Percentiles rank a stretch among this genome's conserved stretches.
These are phyloP conservation scores for Cassiopea xamachana DNA, from an alignment of 30 jellyfish, hydroid and myxozoan genomes.

Conservation along the genomic window DNA sequence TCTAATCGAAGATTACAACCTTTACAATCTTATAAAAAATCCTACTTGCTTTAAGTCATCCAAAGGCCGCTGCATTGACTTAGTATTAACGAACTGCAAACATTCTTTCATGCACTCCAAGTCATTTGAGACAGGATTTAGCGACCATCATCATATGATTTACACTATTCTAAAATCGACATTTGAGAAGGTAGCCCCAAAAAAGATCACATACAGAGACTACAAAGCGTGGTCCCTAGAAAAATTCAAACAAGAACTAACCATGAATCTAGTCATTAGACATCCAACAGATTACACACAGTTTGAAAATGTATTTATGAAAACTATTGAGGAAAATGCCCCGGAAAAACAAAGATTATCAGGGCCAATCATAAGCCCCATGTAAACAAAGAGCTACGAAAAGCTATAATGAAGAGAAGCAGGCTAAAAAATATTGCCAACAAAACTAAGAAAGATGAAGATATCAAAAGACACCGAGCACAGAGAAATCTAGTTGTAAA, in stretches of 20 bases:
- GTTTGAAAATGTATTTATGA: conserved; percentile 14
- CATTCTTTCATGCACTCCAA: conserved; percentile 54
- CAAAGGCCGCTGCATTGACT: conserved; percentile 51
- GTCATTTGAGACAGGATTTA: conserved; percentile 70
- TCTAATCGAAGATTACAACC: conserved; percentile 11
- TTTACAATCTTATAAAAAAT: conserved; percentile 15
- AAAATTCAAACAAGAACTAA: conserved; percentile 4
- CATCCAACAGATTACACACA: conserved; percentile 13
- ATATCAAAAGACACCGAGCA: conserved; percentile 8
- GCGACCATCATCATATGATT: conserved; percentile 64
- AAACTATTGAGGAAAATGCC: conserved; percentile 44
- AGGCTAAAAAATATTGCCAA: conserved; percentile 13
- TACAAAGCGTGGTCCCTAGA: conserved; percentile 27
- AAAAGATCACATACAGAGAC: conserved; percentile 22
- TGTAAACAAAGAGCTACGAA: conserved; percentile 1
- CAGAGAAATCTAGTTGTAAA: conserved; percentile 40
- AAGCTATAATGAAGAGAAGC: neutral
- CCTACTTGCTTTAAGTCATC: conserved; percentile 37
- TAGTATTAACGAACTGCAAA: conserved; percentile 20
- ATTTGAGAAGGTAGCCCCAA: conserved; percentile 6
- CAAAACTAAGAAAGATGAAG: conserved; percentile 7
- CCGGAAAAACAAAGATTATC: conserved; percentile 1
- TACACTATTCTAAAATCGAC: conserved; percentile 45
- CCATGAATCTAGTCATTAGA: neutral
- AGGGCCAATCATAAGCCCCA: neutral